phyloP scores from a whole-genome alignment of 2,888 invertebrate genomes.

The Drosophila eohydei region DNA sequence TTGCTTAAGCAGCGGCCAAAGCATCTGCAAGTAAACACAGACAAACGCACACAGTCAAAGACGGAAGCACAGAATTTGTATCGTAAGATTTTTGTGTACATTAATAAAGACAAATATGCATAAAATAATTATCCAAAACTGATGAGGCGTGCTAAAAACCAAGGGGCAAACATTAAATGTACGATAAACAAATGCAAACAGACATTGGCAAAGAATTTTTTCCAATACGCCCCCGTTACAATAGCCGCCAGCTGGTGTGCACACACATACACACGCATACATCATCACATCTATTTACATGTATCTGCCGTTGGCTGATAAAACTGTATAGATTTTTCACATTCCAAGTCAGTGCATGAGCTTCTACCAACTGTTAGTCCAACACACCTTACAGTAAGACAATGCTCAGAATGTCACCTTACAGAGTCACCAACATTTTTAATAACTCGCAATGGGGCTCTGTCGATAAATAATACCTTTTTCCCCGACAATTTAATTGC shows the following conservation, averaged over 20 bases:
- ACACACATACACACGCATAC: constrained; percentile 22
- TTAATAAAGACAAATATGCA: constrained; percentile 23
- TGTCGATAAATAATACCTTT: constrained; percentile 38
- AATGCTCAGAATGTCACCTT: not conserved
- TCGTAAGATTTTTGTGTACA: constrained; percentile 4
- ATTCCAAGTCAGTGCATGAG: constrained; percentile 33
- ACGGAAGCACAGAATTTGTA: constrained; percentile 20
- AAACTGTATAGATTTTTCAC: constrained; percentile 75
- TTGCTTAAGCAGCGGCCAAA: constrained; percentile 43
- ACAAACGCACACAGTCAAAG: not conserved
- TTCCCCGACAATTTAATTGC: constrained; percentile 43
- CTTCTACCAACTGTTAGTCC: constrained; percentile 4
- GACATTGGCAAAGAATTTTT: constrained; percentile 35
- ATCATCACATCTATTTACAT: constrained; percentile 8
- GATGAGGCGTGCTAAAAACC: constrained; percentile 38
- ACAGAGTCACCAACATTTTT: not conserved
- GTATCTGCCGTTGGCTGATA: constrained; percentile 52
- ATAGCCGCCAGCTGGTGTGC: constrained; percentile 48
- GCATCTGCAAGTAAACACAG: constrained; percentile 57
- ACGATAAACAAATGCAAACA: constrained; percentile 45
- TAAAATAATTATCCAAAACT: constrained; percentile 28
- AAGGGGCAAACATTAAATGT: constrained; percentile 44
- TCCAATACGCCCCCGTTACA: constrained; percentile 53
- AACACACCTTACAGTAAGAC: not conserved
- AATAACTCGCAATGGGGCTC: not conserved